phyloP scores from a whole-genome alignment of 2,113 vertebrate species.

The Uria aalge region DNA sequence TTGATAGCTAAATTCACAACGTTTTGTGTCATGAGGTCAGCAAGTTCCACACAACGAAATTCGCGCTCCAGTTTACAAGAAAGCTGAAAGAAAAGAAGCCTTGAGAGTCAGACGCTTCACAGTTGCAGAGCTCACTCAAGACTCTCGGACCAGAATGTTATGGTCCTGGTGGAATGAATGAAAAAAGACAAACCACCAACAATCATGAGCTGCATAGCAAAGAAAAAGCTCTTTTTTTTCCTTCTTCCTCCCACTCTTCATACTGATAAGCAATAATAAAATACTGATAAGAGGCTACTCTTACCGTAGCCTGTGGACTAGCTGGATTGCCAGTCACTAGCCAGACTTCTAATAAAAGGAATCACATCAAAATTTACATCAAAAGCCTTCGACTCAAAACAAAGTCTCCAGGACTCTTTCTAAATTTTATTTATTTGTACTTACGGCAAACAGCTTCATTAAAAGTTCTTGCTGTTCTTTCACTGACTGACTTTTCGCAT shows the following conservation, averaged over 20 bases:
- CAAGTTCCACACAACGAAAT: constrained; percentile 92
- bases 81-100: constrained; percentile 73
- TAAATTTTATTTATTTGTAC: constrained; percentile 38
- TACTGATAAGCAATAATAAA: not conserved
- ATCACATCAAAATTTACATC: not conserved
- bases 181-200: not conserved
- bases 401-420: not conserved
- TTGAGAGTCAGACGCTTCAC: not conserved
- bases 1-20: constrained; percentile 89
- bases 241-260: not conserved
- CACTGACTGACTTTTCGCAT: constrained; percentile 73
- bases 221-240: not conserved
- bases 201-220: not conserved
- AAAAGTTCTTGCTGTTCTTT: constrained; percentile 93
- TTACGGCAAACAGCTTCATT: constrained; percentile 98
- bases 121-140: no score
- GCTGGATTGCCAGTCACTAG: not conserved
- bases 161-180: not conserved
- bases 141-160: not conserved
- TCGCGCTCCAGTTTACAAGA: constrained; percentile 94
- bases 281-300: not conserved
- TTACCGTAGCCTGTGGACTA: not conserved
- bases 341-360: not conserved
- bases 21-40: constrained; percentile 88
- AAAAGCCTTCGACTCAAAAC: not conserved